Conservation (phyloP, 2,888 invertebrate genomes). For the Cataglyphis rosenhaueri region DNA sequence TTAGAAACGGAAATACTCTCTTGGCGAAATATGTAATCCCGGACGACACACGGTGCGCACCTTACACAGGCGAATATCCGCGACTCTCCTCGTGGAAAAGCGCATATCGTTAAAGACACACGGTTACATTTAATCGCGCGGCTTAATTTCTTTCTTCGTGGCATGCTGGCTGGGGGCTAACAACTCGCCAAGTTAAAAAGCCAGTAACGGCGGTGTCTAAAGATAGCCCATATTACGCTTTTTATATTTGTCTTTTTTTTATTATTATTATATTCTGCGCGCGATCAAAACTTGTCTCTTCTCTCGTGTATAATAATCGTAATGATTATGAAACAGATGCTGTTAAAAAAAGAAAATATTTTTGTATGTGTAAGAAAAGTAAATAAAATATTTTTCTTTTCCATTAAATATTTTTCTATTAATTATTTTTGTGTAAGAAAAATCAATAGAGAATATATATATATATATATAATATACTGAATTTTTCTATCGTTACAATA, state of each 20-base stretch:
- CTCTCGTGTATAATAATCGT: slow-evolving; percentile 12
- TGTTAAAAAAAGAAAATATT: background rate
- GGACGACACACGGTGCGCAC: slow-evolving; percentile 56
- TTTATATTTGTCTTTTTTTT: slow-evolving; percentile 16
- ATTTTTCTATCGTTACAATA: background rate
- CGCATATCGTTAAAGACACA: slow-evolving; percentile 69
- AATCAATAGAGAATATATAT: background rate
- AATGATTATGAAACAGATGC: slow-evolving; percentile 44
- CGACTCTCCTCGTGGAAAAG: slow-evolving; percentile 58
- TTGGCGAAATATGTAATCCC: slow-evolving; percentile 55
- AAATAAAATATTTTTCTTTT: too few relatives aligned
- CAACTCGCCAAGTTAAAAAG: slow-evolving; percentile 51
- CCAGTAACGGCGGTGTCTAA: slow-evolving; percentile 49
- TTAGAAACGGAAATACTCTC: slow-evolving; percentile 39
- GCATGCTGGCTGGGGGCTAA: slow-evolving; percentile 18
- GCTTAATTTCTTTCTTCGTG: slow-evolving; percentile 59
- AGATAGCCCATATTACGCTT: slow-evolving; percentile 44
- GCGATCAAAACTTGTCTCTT: slow-evolving; percentile 28
- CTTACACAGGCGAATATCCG: slow-evolving; percentile 57
- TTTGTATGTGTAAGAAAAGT: background rate
- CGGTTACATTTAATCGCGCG: slow-evolving; percentile 68
- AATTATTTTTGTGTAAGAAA: background rate
- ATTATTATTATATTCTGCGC: slow-evolving; percentile 15
- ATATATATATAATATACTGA: background rate
- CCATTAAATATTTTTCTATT: too few relatives aligned